phyloP scores from a whole-genome alignment of 2,888 invertebrate genomes.

The Branchellion lobata region DNA sequence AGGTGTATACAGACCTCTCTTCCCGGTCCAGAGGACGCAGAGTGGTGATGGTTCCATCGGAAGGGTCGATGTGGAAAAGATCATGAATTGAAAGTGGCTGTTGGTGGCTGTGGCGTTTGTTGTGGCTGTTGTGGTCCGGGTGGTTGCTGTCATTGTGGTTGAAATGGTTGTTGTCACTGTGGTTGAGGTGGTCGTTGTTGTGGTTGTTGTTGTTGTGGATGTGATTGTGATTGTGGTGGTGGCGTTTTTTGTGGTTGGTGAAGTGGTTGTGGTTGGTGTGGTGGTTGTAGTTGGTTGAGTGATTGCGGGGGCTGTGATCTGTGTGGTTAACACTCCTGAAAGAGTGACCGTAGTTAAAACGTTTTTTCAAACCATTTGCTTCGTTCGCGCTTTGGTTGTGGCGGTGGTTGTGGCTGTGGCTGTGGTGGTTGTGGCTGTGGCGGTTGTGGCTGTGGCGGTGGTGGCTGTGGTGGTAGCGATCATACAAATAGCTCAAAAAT shows the following conservation, averaged over 20 bases:
- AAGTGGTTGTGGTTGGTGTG: background rate
- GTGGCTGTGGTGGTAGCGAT: background rate
- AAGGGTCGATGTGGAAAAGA: slow-evolving; percentile 34
- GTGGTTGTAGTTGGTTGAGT: background rate
- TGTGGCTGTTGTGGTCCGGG: background rate
- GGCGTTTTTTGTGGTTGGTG: background rate
- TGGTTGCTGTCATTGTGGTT: background rate
- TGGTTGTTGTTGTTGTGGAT: background rate
- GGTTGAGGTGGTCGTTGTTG: background rate
- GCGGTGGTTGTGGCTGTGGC: background rate
- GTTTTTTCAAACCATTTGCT: background rate
- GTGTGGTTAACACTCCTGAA: background rate
- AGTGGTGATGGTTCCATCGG: slow-evolving; percentile 41
- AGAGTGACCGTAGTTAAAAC: background rate
- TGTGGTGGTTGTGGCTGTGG: background rate
- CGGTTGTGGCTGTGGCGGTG: background rate
- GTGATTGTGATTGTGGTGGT: background rate
- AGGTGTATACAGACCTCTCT: slow-evolving; percentile 37
- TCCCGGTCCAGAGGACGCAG: slow-evolving; percentile 49
- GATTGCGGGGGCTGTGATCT: background rate
- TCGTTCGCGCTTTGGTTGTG: background rate
- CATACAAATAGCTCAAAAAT: background rate
- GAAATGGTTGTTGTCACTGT: background rate
- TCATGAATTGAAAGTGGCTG: slow-evolving; percentile 5
- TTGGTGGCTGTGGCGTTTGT: background rate